Base-by-base conservation (phyloP, 1,140 invertebrate genomes). In the Wiebesia pumilae region DNA sequence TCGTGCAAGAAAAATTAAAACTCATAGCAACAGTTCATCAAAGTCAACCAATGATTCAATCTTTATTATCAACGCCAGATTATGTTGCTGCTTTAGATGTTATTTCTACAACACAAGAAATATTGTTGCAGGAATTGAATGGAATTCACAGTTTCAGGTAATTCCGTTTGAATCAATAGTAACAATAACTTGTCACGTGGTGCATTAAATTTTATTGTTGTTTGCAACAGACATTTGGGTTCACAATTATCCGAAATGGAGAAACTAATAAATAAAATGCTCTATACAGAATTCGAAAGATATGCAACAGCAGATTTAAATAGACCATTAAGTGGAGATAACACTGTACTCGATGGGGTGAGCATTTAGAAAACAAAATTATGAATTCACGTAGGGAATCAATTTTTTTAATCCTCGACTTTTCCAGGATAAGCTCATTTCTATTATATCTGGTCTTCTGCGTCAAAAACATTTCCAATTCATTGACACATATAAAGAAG, bases 211-310 rank as follows among this genome's bases (percentile, higher is more conserved):
- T 62, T 62, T n/a, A 30, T 47, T 43, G 27, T 78, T 79, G 21
- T 73, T 88, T 69, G 43, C 88, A 83, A 89, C 38, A 97, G 98
- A 91, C 98, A 99, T 94, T 94, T 99, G 88, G 97, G 98, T 88
- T 98, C 97, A 75, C 98, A 99, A 94, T 94, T 99, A n/a, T 97
- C 96, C 87, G 99, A 99, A 95, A 98, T 99, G 96, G 97, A 98
- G 90, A 97, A 97, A 91, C 94, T 99, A 10, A 99, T 99, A 90
- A 98, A 99, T 90, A 98, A 98, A 94, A 99, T 99, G 98, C 95
- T 99, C 87, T 96, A 96, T 80, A 97, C 98, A 77, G 99, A 99
- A 93, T 99, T 99, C 94, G 96, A 97, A 90, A 96, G 97, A 88
- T 98, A 98, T 92, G 96, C 98, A 71, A 97, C 98, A 16, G 95